Evolutionary conservation across 2,113 vertebrate species (phyloP).

Genomic region (Micronycteris hirsuta): DNA sequence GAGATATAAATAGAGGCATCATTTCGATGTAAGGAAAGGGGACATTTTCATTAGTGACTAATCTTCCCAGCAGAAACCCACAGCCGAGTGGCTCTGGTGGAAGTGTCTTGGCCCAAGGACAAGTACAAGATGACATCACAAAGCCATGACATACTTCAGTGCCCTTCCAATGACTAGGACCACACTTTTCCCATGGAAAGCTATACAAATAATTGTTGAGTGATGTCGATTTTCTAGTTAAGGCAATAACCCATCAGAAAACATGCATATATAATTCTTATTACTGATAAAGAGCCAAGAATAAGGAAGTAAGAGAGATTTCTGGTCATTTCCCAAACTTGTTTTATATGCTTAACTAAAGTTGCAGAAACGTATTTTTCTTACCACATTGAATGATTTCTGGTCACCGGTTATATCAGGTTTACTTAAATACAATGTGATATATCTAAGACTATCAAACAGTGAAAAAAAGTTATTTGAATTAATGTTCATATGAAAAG

Average conservation of each 20-base stretch:
- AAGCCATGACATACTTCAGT: background rate
- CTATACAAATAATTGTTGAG: background rate
- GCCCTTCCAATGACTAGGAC: background rate
- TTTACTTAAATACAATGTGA: background rate
- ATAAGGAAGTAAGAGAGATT: background rate
- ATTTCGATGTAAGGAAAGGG: background rate
- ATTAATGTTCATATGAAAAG: background rate
- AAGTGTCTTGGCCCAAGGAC: background rate
- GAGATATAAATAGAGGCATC: background rate
- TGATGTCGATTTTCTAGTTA: background rate
- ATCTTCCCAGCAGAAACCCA: background rate
- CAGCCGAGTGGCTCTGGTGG: background rate
- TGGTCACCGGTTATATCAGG: background rate
- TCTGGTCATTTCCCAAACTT: background rate
- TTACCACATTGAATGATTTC: background rate
- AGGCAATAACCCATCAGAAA: background rate
- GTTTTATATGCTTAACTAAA: background rate
- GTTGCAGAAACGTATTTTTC: background rate
- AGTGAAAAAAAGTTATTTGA: background rate
- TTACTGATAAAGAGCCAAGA: background rate
- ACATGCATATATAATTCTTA: background rate
- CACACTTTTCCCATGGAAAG: background rate
- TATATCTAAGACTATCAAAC: conserved; percentile 37
- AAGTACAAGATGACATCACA: background rate
- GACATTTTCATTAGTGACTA: background rate